Conservation (phyloP, 2,113 vertebrate genomes). For the Recurvirostra avosetta region DNA sequence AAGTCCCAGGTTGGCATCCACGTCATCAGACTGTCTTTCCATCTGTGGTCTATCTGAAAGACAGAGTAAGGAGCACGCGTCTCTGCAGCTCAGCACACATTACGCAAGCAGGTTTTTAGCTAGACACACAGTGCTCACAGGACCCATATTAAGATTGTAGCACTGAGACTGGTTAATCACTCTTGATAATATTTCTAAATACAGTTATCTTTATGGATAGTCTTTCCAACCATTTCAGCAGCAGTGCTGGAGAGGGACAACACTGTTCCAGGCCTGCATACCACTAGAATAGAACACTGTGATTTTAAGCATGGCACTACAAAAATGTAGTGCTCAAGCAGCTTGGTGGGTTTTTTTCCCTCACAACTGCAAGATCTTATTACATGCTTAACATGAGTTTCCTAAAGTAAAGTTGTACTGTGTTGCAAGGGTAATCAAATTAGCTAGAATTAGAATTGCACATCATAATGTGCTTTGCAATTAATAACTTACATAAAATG, state of each 20-base stretch:
- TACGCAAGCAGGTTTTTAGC: neutral
- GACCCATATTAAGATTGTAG: neutral
- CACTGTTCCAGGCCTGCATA: neutral
- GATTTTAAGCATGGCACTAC: neutral
- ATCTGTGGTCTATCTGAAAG: neutral
- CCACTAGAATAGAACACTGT: neutral
- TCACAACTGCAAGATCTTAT: neutral
- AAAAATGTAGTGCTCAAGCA: neutral
- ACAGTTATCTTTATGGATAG: neutral
- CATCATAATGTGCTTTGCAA: slow-evolving; percentile 43
- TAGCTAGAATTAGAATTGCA: slow-evolving; percentile 43
- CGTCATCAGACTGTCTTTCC: neutral
- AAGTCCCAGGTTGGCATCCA: neutral
- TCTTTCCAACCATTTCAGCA: neutral
- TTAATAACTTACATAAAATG: slow-evolving; percentile 62
- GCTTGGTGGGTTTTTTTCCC: neutral
- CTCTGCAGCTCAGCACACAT: neutral
- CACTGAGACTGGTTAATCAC: neutral
- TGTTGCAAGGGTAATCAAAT: slow-evolving; percentile 61
- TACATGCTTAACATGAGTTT: slow-evolving; percentile 29
- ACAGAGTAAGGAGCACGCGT: neutral
- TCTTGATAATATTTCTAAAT: neutral
- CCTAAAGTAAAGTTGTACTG: slow-evolving; percentile 15
- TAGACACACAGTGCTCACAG: neutral
- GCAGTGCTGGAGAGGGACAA: neutral